These are phyloP conservation scores for Zaprionus bogoriensis DNA, from an alignment of 2,888 invertebrate genomes.

Conservation along the genomic window DNA sequence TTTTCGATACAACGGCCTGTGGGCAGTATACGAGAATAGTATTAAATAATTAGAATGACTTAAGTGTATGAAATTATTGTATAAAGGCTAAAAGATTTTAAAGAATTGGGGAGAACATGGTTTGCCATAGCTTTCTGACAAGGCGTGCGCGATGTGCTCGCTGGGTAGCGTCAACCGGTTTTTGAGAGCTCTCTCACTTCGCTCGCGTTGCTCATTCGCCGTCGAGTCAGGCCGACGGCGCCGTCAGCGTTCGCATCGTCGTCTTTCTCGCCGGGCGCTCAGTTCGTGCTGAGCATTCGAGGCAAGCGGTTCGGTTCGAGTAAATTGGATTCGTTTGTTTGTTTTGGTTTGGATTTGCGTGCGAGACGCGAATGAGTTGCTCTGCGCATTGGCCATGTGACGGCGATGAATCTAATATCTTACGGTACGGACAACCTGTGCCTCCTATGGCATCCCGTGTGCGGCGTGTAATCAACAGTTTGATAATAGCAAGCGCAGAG, in stretches of 20 bases:
- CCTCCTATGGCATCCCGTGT: slow-evolving; percentile 19
- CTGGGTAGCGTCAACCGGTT: slow-evolving; percentile 60
- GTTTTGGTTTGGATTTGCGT: slow-evolving; percentile 4
- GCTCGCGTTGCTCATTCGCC: slow-evolving; percentile 30
- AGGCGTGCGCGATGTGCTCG: slow-evolving; percentile 17
- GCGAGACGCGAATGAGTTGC: slow-evolving; percentile 17
- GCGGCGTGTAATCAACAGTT: slow-evolving; percentile 35
- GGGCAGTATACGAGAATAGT: no score
- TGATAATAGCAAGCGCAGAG: slow-evolving; percentile 33
- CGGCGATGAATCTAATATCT: slow-evolving; percentile 40
- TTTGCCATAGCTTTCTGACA: not conserved
- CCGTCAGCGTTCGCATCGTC: not conserved
- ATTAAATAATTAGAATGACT: no score
- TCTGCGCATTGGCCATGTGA: slow-evolving; percentile 51
- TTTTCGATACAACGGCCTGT: no score
- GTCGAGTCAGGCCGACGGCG: not conserved
- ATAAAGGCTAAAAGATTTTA: no score
- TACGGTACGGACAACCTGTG: slow-evolving; percentile 24
- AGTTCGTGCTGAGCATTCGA: slow-evolving; percentile 59
- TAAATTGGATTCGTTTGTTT: slow-evolving; percentile 1
- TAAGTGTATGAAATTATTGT: no score
- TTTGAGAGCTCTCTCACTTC: slow-evolving; percentile 22
- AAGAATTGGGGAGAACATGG: no score
- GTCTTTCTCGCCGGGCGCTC: slow-evolving; percentile 24
- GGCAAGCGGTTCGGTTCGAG: slow-evolving; percentile 42